Base-by-base conservation (phyloP, 2,113 vertebrate genomes). In the Ovis canadensis region DNA sequence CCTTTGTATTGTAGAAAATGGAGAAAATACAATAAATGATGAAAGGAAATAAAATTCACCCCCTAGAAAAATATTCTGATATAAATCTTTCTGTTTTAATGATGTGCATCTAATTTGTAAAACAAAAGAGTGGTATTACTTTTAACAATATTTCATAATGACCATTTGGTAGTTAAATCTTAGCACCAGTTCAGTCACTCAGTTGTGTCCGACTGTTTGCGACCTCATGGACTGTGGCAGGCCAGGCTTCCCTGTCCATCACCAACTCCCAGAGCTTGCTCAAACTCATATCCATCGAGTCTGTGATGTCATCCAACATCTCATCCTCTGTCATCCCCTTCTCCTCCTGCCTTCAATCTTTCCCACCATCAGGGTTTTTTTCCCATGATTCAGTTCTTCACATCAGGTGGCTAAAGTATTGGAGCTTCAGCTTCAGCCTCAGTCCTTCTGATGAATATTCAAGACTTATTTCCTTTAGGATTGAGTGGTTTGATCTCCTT, bases 141-240 rank as follows among this genome's bases (percentile, higher is more conserved):
- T 55, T 55, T 57, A 55, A 40, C 52, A 13, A 1, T 87, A 29
- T 83, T 64, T 71, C 15, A 25, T 54, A 7, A 45, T 43, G 85
- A 64, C 43, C 2, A 54, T 45, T 54, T 14, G 31, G 3, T 33
- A 23, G 27, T 62, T 94, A 43, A 57, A 64, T 62, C 23, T 94
- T 33, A 87, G 5, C 12, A 57, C 12, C 67, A 71, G 19, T 23
- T 71, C 67, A 71, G 5, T 12, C 19, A 6, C n/a, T 71, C n/a
- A 71, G 19, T 40, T 0, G 0, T 40, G n/a, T 71, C n/a, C 2
- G 3, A 71, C n/a, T 71, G 6, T 40, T 23, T 40, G n/a, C 0
- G 1, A 71, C 10, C 19, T 3, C n/a, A 40, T 23, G 67, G 19
- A 40, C n/a, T 40, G 19, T 0, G 1, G n/a, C 67, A 23, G 19